Base-by-base conservation (phyloP, 2,113 vertebrate genomes). In the Turnix velox region DNA sequence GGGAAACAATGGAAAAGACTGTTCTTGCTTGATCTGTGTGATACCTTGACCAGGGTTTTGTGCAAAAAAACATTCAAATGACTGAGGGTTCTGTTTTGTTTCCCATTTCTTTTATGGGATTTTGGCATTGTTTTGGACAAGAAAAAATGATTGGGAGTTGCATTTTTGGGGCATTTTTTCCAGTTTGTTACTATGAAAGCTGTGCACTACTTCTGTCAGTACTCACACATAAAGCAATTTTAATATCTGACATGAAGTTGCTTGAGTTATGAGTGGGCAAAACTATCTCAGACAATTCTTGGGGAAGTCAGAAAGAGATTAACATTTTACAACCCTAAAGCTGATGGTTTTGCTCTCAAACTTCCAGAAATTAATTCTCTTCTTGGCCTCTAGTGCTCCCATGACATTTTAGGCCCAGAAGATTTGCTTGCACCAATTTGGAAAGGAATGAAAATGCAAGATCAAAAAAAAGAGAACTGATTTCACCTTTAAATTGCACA, bases 401-500 rank as follows among this genome's bases (percentile, higher is more conserved):
- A 15, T 66, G 84, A 87, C 81, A 94, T 95, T 96, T 93, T 59
- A 73, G 66, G 54, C 54, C 42, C 58, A 25, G 54, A 35, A 88
- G 92, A 94, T 88, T 84, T 84, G 73, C 77, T 49, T 73, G 69
- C 67, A 75, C 62, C 66, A 45, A 52, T 88, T 16, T 91, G 63
- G n/a, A 91, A n/a, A 37, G n/a, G 69, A 91, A 87, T 69, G 67
- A 95, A 94, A 96, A 94, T 31, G 61, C 74, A 62, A 79, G 88
- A 94, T 93, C 69, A 78, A 82, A 96, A 82, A 96, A 94, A 58
- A 66, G 14, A 66, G 87, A 87, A 91, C 23, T 3, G 74, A 89
- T 83, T 93, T 94, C 84, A 95, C 87, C 89, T 94, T 94, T 89
- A 92, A 89, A 82, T 72, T 85, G 62, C 71, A 75, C 69, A 49